A percentile compares a stretch with the other conserved stretches of the same genome.
These are phyloP conservation scores for Chrysolina americana DNA, from an alignment of 2,888 invertebrate species.

Conservation along the genomic window DNA sequence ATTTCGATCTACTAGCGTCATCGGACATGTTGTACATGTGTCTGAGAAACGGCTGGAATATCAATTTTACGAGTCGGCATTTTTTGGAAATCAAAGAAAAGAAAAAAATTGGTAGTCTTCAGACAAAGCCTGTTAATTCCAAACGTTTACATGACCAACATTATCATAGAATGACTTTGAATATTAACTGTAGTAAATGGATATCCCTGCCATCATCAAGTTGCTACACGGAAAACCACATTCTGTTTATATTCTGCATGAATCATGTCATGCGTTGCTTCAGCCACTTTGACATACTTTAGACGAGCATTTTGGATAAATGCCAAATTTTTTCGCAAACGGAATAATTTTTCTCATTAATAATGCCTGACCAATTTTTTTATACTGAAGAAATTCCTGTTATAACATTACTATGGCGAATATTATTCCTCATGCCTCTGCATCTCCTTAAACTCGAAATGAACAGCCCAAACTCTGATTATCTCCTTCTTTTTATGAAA, in stretches of 20 bases:
- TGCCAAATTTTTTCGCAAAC: neutral
- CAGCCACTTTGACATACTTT: neutral
- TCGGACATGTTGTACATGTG: conserved; percentile 23
- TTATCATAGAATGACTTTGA: neutral
- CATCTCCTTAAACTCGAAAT: no score
- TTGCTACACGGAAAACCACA: neutral
- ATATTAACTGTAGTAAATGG: neutral
- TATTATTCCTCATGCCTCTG: no score
- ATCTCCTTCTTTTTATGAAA: no score
- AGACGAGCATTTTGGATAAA: neutral
- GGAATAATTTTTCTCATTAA: no score
- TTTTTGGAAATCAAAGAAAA: conserved; percentile 24
- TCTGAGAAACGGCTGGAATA: conserved; percentile 8
- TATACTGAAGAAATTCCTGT: no score
- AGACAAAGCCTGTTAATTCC: conserved; percentile 6
- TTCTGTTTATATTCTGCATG: neutral
- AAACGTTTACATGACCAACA: conserved; percentile 21
- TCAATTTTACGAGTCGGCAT: conserved; percentile 16
- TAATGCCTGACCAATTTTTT: no score
- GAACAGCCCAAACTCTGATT: no score
- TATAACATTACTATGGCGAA: no score
- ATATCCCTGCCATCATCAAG: neutral
- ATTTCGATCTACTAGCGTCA: conserved; percentile 15
- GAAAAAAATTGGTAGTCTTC: conserved; percentile 13
- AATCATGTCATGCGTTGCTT: neutral